These are phyloP conservation scores for Eulimnadia texana DNA, from an alignment of 1,140 invertebrate species.

Conservation along the genomic window DNA sequence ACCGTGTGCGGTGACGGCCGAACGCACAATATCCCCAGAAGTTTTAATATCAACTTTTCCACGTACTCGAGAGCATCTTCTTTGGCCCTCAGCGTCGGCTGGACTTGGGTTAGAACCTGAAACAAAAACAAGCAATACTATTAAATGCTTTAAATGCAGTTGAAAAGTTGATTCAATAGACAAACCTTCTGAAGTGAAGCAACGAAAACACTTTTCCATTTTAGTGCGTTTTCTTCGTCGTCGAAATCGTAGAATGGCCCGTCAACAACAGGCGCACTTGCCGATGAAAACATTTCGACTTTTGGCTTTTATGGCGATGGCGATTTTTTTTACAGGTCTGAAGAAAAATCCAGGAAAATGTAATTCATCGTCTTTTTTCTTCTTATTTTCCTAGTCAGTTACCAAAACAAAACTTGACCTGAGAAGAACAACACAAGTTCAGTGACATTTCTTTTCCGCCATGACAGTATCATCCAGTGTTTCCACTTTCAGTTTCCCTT, in stretches of 20 bases:
- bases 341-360: too few species aligned
- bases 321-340: neutral
- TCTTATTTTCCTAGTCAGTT: too few species aligned
- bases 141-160: too few species aligned
- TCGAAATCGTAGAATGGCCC: slow-evolving; percentile 67
- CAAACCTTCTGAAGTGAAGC: slow-evolving; percentile 38
- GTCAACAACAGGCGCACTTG: slow-evolving; percentile 36
- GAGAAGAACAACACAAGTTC: neutral
- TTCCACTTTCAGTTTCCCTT: too few species aligned
- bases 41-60: slow-evolving; percentile 73
- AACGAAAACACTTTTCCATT: slow-evolving; percentile 80
- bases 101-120: slow-evolving; percentile 78
- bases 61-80: slow-evolving; percentile 87
- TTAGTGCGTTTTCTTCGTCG: slow-evolving; percentile 67
- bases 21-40: slow-evolving; percentile 75
- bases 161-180: too few species aligned
- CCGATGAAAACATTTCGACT: slow-evolving; percentile 36
- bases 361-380: too few species aligned
- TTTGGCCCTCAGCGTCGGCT: slow-evolving; percentile 66
- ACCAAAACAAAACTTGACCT: neutral
- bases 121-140: slow-evolving; percentile 13
- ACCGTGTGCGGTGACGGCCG: slow-evolving; percentile 47
- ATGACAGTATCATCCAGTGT: neutral
- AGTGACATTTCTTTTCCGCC: neutral
- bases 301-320: neutral